These are phyloP conservation scores for Alethe castanea DNA, from an alignment of 2,113 vertebrate genomes.

Conservation along the genomic window DNA sequence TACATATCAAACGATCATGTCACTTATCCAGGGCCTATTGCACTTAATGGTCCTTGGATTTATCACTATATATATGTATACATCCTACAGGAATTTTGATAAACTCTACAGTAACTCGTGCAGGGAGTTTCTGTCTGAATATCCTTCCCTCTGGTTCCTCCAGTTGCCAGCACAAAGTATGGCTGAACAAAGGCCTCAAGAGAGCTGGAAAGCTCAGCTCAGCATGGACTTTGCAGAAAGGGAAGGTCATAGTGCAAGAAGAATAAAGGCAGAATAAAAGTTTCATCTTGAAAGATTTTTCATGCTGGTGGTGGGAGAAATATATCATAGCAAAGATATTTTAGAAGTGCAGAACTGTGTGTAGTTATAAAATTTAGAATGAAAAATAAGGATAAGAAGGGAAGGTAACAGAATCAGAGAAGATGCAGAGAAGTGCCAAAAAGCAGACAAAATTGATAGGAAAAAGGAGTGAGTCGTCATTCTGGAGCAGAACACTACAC, in stretches of 20 bases:
- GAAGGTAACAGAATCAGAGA: not conserved
- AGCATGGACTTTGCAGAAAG: not conserved
- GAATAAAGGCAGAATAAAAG: not conserved
- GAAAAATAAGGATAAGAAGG: not conserved
- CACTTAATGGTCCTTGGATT: not conserved
- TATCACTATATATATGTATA: not conserved
- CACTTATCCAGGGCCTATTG: not conserved
- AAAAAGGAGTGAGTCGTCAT: not conserved
- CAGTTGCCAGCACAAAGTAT: not conserved
- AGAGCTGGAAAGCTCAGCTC: not conserved
- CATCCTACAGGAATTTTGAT: not conserved
- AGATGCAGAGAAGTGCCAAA: not conserved
- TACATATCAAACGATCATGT: not conserved
- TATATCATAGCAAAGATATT: not conserved
- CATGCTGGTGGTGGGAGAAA: not conserved
- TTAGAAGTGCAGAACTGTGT: not conserved
- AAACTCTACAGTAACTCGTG: not conserved
- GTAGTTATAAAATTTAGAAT: not conserved
- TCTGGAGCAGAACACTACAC: not conserved
- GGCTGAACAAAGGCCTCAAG: not conserved
- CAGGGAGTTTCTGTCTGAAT: not conserved
- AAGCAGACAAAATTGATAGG: not conserved
- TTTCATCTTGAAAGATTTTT: not conserved
- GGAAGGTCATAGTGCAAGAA: not conserved
- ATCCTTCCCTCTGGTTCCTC: not conserved